Percentiles rank a stretch among this genome's conserved stretches.
phyloP scores from a whole-genome alignment of 2,113 vertebrate genomes.

The Sorex araneus region DNA sequence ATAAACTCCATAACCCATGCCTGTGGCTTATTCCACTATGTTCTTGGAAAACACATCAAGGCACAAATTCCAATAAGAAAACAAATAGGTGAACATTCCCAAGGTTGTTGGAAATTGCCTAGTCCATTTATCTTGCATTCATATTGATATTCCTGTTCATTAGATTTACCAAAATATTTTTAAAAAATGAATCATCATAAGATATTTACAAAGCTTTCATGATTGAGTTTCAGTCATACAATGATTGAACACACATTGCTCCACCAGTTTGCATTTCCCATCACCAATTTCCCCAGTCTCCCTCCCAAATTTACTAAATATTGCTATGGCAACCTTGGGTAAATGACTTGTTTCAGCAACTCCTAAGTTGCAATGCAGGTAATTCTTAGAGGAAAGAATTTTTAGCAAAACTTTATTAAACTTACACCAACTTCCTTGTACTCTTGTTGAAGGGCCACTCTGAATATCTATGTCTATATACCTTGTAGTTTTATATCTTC shows the following conservation, averaged over 20 bases:
- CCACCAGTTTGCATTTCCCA: no score
- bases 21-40: neutral
- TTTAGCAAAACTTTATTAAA: neutral
- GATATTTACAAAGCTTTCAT: no score
- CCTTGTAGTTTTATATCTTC: neutral
- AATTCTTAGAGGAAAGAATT: neutral
- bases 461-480: neutral
- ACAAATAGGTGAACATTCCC: neutral
- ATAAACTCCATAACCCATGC: neutral
- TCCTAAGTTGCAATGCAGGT: neutral
- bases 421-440: neutral
- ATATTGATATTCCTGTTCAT: neutral
- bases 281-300: no score
- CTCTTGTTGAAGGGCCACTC: neutral
- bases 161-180: neutral
- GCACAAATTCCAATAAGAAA: neutral
- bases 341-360: neutral
- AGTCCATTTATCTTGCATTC: neutral
- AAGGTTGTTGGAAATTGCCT: neutral
- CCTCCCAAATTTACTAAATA: no score
- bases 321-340: neutral
- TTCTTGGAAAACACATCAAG: neutral
- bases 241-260: no score
- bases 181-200: no score
- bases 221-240: no score